phyloP scores from a whole-genome alignment of 2,113 vertebrate species.

The Gnathonemus echidnorhynchus region DNA sequence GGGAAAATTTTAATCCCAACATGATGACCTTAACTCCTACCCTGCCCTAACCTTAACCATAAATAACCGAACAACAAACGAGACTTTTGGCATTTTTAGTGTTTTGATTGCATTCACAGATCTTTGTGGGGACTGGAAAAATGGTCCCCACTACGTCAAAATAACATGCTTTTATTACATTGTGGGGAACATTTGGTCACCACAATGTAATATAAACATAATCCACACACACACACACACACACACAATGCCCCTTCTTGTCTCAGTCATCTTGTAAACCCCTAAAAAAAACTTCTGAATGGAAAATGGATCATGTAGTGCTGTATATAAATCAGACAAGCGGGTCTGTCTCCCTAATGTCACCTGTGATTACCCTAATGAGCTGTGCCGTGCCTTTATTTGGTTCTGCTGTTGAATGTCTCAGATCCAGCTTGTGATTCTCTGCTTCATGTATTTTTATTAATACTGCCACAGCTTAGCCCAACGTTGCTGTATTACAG shows the following conservation, averaged over 20 bases:
- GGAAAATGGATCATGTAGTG: not conserved
- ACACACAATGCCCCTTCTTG: slow-evolving; percentile 18
- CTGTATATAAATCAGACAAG: not conserved
- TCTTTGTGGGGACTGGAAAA: no score
- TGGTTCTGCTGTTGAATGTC: not conserved
- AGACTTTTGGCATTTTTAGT: no score
- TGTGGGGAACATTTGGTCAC: no score
- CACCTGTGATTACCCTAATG: not conserved
- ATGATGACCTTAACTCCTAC: no score
- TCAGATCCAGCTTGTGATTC: not conserved
- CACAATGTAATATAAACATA: no score
- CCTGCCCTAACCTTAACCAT: no score
- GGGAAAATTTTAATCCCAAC: no score
- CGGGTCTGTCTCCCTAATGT: not conserved
- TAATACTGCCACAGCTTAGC: not conserved
- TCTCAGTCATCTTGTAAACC: not conserved
- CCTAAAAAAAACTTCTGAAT: not conserved
- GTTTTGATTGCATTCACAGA: no score
- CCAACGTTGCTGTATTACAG: not conserved
- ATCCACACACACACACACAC: slow-evolving; percentile 22
- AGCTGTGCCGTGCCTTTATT: not conserved
- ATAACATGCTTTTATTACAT: no score
- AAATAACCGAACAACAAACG: no score
- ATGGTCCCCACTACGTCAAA: no score
- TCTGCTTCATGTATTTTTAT: not conserved